Percentiles rank a stretch among this genome's conserved stretches.
phyloP scores from a whole-genome alignment of 1,140 invertebrate genomes.

The Apis dorsata region DNA sequence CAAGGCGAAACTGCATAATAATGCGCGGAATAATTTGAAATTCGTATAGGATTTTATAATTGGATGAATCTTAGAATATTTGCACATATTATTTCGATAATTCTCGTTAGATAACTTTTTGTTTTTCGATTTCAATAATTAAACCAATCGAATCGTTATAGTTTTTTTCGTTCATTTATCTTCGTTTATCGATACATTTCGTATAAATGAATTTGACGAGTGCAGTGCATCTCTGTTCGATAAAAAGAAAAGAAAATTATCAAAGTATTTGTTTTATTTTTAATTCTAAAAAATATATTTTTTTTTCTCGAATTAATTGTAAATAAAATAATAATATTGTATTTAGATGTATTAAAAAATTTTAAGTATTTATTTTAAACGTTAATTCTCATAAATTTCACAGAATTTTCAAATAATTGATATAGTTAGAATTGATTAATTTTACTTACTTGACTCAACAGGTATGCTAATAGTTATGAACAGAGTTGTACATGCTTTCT shows the following conservation, averaged over 20 bases:
- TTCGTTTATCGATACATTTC: not conserved
- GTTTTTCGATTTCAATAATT: not conserved
- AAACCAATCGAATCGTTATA: not conserved
- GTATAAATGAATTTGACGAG: not conserved
- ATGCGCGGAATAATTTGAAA: constrained; percentile 31
- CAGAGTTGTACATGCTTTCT: no score
- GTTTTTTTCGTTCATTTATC: not conserved
- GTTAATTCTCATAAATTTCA: no score
- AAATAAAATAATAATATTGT: no score
- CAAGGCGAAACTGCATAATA: constrained; percentile 1
- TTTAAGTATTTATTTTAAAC: no score
- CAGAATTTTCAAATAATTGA: no score
- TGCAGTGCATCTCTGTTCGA: not conserved
- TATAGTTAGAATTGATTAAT: no score
- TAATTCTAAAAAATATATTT: no score
- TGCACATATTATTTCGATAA: not conserved
- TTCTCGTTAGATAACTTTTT: not conserved
- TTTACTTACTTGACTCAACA: no score
- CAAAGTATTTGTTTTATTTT: not conserved
- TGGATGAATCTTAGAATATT: constrained; percentile 9
- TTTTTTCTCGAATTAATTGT: no score
- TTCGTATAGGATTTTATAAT: constrained; percentile 31
- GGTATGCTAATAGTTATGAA: no score
- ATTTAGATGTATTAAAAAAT: no score
- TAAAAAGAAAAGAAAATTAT: not conserved